Percentiles rank a stretch among this genome's conserved stretches.
phyloP scores from a whole-genome alignment of 2,888 invertebrate genomes.

The Hemithea aestivaria region DNA sequence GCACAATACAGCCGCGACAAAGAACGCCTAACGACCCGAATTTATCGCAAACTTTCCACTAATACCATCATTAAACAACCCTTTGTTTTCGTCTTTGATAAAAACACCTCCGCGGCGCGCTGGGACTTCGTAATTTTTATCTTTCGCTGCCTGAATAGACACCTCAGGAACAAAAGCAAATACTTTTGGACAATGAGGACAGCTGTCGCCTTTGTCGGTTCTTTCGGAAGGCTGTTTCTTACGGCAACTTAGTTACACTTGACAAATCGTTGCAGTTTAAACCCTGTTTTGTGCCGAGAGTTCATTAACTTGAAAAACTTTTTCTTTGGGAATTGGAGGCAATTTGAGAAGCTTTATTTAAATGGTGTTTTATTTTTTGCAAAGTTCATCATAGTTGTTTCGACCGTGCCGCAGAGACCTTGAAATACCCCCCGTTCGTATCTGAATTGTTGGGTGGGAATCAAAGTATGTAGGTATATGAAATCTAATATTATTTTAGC shows the following conservation, averaged over 20 bases:
- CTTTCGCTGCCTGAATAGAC: slow-evolving; percentile 60
- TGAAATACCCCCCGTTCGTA: no score
- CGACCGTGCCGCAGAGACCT: no score
- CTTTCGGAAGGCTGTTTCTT: slow-evolving; percentile 33
- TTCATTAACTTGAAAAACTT: not conserved
- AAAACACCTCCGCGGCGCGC: slow-evolving; percentile 65
- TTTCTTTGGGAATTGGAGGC: no score
- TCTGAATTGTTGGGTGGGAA: no score
- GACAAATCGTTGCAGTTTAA: slow-evolving; percentile 26
- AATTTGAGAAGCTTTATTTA: slow-evolving; percentile 4
- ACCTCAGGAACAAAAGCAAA: slow-evolving; percentile 59
- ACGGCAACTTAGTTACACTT: slow-evolving; percentile 25
- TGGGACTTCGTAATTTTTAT: slow-evolving; percentile 69
- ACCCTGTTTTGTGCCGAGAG: slow-evolving; percentile 7
- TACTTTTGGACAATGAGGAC: slow-evolving; percentile 52
- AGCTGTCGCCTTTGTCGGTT: slow-evolving; percentile 39
- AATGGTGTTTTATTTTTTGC: slow-evolving; percentile 2
- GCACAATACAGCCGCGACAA: slow-evolving; percentile 69
- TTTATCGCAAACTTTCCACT: slow-evolving; percentile 76
- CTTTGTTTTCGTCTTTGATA: slow-evolving; percentile 74
- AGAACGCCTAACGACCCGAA: slow-evolving; percentile 70
- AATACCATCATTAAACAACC: slow-evolving; percentile 76
- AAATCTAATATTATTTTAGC: no score
- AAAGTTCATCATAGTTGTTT: no score
- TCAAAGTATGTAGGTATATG: no score